These are phyloP conservation scores for Incurvaria masculella DNA, from an alignment of 2,888 invertebrate genomes.

Conservation along the genomic window DNA sequence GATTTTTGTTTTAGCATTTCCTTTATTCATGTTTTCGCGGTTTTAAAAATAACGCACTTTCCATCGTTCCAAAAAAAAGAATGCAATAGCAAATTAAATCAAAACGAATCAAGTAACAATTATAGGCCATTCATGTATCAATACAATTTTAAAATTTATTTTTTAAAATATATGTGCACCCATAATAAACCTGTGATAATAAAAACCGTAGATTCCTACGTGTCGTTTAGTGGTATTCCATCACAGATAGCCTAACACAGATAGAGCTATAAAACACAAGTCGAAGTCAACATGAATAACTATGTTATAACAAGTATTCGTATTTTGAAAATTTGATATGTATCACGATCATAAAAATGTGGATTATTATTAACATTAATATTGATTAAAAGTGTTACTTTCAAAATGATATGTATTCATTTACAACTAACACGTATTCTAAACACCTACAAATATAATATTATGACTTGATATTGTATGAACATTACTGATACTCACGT, in stretches of 20 bases:
- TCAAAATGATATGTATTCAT: conserved; percentile 8
- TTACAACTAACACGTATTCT: not conserved
- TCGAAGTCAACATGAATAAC: too few species aligned
- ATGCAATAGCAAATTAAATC: not conserved
- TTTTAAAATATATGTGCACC: not conserved
- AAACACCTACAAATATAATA: conserved; percentile 19
- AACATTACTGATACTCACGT: too few species aligned
- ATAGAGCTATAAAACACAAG: not conserved
- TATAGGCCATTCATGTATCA: not conserved
- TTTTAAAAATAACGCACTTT: too few species aligned
- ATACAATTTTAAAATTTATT: not conserved
- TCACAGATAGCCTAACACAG: not conserved
- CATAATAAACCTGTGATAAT: too few species aligned
- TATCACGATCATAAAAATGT: not conserved
- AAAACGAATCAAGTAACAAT: not conserved
- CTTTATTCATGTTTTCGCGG: not conserved
- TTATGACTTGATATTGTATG: too few species aligned
- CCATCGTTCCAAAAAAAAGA: not conserved
- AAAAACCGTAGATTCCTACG: too few species aligned
- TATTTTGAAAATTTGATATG: not conserved
- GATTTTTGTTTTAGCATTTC: not conserved
- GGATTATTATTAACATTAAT: conserved; percentile 12
- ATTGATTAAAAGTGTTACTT: conserved; percentile 18
- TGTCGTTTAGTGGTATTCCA: too few species aligned
- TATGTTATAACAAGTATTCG: too few species aligned